Conservation (phyloP, 2,113 vertebrate species). For the Nettapus auritus region DNA sequence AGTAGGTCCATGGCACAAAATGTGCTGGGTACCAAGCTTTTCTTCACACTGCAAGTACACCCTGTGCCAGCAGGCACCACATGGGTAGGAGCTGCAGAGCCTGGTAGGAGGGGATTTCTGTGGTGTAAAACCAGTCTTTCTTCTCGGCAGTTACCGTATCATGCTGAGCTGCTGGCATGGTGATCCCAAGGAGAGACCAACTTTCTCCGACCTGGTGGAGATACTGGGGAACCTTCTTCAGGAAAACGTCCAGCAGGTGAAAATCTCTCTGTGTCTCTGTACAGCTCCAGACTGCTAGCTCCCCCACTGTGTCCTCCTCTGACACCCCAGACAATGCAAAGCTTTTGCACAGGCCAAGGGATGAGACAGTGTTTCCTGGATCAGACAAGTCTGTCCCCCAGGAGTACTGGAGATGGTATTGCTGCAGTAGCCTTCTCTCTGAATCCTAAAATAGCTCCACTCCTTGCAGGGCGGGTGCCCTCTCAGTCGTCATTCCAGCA, state of each 20-base stretch:
- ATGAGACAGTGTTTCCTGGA: neutral
- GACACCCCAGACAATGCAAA: neutral
- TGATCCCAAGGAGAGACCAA: constrained; percentile 92
- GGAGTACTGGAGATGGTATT: neutral
- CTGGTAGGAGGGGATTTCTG: neutral
- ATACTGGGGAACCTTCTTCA: constrained; percentile 94
- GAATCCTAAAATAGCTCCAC: neutral
- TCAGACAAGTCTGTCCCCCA: neutral
- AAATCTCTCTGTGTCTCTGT: neutral
- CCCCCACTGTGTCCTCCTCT: neutral
- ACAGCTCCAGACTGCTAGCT: neutral
- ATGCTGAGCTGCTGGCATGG: constrained; percentile 98
- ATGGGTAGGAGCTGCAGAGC: neutral
- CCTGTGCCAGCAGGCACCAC: neutral
- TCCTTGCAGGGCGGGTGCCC: neutral
- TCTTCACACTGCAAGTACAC: neutral
- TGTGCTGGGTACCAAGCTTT: neutral
- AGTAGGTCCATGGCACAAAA: neutral
- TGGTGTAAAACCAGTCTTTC: neutral
- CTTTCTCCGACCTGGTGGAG: constrained; percentile 90
- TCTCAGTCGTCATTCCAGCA: neutral
- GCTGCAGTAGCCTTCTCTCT: neutral
- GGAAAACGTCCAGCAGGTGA: constrained; percentile 87
- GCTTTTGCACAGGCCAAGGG: neutral
- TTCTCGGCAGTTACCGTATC: constrained; percentile 86